Evolutionary conservation across 2,888 invertebrate species (phyloP).

Genomic region (Rhodophaea formosa): DNA sequence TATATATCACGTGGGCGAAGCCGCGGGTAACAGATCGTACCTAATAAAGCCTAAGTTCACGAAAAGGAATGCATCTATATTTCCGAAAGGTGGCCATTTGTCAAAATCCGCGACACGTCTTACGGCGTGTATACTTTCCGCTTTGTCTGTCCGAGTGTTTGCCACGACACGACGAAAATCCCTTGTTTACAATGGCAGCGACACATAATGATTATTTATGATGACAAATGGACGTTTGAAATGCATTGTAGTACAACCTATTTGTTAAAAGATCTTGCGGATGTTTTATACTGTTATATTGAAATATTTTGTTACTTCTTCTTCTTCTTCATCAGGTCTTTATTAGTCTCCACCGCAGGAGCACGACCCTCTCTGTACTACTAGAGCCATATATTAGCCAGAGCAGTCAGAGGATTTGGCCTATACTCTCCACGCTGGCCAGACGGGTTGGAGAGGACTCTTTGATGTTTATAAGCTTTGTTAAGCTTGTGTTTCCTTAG

Average conservation of each 20-base stretch:
- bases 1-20: too few species aligned
- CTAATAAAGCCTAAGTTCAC: background rate
- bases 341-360: too few species aligned
- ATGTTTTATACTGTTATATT: background rate
- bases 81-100: conserved; percentile 23
- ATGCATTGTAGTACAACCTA: background rate
- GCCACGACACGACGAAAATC: conserved; percentile 27
- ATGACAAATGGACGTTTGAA: conserved; percentile 8
- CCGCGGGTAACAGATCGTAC: too few species aligned
- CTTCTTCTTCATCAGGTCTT: too few species aligned
- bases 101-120: conserved; percentile 25
- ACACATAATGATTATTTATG: conserved; percentile 13
- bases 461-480: too few species aligned
- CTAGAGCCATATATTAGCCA: too few species aligned
- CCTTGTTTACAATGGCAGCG: conserved; percentile 16
- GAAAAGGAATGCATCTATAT: background rate
- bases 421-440: too few species aligned
- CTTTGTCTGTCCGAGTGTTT: conserved; percentile 22
- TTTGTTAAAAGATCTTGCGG: background rate
- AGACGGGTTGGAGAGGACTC: too few species aligned
- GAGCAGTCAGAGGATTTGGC: too few species aligned
- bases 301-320: too few species aligned
- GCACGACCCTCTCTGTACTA: too few species aligned
- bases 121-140: conserved; percentile 5
- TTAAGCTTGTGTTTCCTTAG: too few species aligned